These are phyloP conservation scores for Melipona quadrifasciata DNA, from an alignment of 1,140 invertebrate genomes.

Conservation along the genomic window DNA sequence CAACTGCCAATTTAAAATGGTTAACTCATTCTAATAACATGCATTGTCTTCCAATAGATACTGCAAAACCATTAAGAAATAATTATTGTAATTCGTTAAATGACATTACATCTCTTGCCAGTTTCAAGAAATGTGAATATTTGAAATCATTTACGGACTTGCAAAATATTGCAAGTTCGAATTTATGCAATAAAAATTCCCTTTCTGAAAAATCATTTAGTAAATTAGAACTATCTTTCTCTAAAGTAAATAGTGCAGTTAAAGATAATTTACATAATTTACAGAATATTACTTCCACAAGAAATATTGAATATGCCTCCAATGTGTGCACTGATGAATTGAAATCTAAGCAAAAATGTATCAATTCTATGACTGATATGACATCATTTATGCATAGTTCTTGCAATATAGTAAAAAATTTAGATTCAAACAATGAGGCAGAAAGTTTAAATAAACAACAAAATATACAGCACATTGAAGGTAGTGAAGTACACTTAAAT, in stretches of 20 bases:
- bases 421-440: slow-evolving; percentile 54
- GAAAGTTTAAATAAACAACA: slow-evolving; percentile 62
- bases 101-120: slow-evolving; percentile 70
- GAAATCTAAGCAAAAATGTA: slow-evolving; percentile 57
- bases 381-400: slow-evolving; percentile 60
- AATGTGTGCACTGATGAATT: slow-evolving; percentile 42
- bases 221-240: slow-evolving; percentile 59
- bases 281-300: slow-evolving; percentile 45
- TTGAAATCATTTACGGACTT: slow-evolving; percentile 71
- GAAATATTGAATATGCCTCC: slow-evolving; percentile 43
- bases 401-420: slow-evolving; percentile 47
- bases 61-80: slow-evolving; percentile 62
- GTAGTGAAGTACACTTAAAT: slow-evolving; percentile 60
- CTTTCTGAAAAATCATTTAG: slow-evolving; percentile 61
- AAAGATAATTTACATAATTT: slow-evolving; percentile 60
- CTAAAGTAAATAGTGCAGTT: slow-evolving; percentile 58
- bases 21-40: slow-evolving; percentile 74
- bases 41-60: slow-evolving; percentile 70
- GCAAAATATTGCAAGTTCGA: slow-evolving; percentile 60
- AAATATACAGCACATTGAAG: slow-evolving; percentile 52
- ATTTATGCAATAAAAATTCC: slow-evolving; percentile 58
- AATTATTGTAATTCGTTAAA: slow-evolving; percentile 75
- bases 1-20: slow-evolving; percentile 48
- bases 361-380: slow-evolving; percentile 70
- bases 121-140: slow-evolving; percentile 70